Percentiles rank a stretch among this genome's conserved stretches.
Evolutionary conservation across 2,797 vertebrate genomes (phyloP).

Genomic region (Lepus townsendii): DNA sequence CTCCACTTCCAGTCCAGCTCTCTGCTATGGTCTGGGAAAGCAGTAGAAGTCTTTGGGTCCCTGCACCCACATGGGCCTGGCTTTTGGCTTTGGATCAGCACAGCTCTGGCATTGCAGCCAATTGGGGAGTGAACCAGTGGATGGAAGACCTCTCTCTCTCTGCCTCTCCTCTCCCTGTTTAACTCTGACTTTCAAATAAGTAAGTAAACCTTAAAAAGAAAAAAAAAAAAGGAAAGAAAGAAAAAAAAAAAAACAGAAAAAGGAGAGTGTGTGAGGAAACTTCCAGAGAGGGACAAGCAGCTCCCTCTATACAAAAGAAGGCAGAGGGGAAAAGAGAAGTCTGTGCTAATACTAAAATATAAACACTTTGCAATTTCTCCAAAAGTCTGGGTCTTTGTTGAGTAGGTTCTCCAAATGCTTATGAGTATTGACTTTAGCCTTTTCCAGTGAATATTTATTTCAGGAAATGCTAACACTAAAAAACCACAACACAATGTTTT

Average conservation of each 20-base stretch:
- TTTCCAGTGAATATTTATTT: constrained; percentile 56
- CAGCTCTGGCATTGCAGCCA: too few species aligned
- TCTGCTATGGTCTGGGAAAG: too few species aligned
- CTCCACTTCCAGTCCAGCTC: too few species aligned
- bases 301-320: not conserved
- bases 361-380: not conserved
- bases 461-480: constrained; percentile 40
- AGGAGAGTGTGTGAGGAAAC: not conserved
- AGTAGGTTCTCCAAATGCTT: constrained; percentile 9
- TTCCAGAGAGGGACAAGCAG: constrained; percentile 9
- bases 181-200: too few species aligned
- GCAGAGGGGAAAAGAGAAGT: not conserved
- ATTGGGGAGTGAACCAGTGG: too few species aligned
- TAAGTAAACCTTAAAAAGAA: too few species aligned
- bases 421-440: not conserved
- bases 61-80: too few species aligned
- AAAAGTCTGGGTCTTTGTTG: not conserved
- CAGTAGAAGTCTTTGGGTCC: too few species aligned
- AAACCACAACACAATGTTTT: constrained; percentile 13
- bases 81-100: too few species aligned
- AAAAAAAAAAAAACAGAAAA: not conserved
- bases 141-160: too few species aligned
- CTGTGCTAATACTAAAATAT: constrained; percentile 22
- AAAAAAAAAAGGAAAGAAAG: too few species aligned
- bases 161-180: too few species aligned